Evolutionary conservation across 2,113 vertebrate species (phyloP), one percentile per base, ranked within the genome.

Genomic region (Chamaea fasciata): DNA sequence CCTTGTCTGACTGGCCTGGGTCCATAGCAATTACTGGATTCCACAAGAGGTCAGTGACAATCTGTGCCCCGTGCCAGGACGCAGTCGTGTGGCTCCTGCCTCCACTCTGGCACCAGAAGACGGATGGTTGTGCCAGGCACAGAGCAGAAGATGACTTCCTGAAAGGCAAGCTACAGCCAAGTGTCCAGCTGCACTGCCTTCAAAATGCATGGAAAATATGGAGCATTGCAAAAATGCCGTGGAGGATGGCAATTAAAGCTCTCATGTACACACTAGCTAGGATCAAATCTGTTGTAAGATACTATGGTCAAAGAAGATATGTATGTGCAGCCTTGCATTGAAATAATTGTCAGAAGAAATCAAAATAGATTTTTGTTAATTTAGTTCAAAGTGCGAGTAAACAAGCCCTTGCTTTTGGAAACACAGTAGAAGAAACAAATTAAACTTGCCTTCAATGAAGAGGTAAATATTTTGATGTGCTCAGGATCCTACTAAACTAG

Each of bases 1-100:
- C 74, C 78, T 74, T 62, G 65, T 76, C 31, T 4, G 28, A 42
- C 70, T 91, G 74, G 95, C 92, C 59, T 27, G 3, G 64, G 42
- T 94, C 74, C 87, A 92, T 15, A 2, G 9, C 85, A 87, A 77
- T 92, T 80, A 65, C 13, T 28, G 4, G 21, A 73, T 95, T 90
- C 91, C 94, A 90, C 23, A 37, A 80, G 91, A 91, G 93, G 87
- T 90, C 93, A 83, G 82, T n/a, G 63, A 68, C 84, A 91, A 85
- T 69, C 78, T 59, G 74, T 37, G 81, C 70, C 89, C 92, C 19
- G 77, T 75, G 87, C 92, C 92, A 95, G 82, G 70, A 83, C 2
- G 0, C 41, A 67, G 94, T 80, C 28, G 0, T 3, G 7, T 0
- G 0, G 73, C 65, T 41, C 1, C 86, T 89, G 92, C 73, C 94